A percentile compares a stretch with the other conserved stretches of the same genome.
Evolutionary conservation across 2,113 vertebrate genomes (phyloP).

Genomic region (Dasyornis broadbenti): DNA sequence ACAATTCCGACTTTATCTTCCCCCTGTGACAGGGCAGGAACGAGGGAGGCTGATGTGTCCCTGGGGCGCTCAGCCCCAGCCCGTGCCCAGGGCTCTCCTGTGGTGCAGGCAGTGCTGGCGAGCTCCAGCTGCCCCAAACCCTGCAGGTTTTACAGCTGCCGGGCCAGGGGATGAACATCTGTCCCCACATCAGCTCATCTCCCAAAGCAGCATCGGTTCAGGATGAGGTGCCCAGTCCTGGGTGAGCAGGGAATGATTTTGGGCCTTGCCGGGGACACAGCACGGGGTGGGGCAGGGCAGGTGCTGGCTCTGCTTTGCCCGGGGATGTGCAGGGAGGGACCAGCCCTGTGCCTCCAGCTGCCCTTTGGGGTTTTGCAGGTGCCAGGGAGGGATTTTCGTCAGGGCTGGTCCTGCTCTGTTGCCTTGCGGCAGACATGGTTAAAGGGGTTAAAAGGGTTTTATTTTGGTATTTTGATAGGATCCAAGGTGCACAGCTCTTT

Average conservation of each 20-base stretch:
- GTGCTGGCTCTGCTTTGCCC: background rate
- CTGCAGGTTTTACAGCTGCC: background rate
- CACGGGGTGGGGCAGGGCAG: rapidly evolving
- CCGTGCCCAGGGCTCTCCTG: background rate
- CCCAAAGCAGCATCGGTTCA: rapidly evolving
- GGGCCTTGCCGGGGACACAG: background rate
- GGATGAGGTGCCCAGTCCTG: background rate
- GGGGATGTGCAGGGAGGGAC: background rate
- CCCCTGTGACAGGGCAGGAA: rapidly evolving
- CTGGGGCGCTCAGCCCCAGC: background rate
- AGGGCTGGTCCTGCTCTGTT: background rate
- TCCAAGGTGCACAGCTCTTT: no score
- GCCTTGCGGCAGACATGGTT: no score
- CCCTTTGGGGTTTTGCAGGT: background rate
- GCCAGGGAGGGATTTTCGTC: background rate
- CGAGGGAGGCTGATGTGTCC: background rate
- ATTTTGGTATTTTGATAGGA: no score
- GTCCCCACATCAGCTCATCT: background rate
- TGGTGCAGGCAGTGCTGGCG: rapidly evolving
- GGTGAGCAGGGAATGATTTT: no score
- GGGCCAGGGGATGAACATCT: background rate
- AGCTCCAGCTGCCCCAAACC: background rate
- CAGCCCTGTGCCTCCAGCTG: rapidly evolving
- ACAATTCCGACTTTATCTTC: background rate
- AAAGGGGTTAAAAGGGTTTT: no score